Conservation (phyloP, 2,888 invertebrate species). For the Diadegma fenestrale region DNA sequence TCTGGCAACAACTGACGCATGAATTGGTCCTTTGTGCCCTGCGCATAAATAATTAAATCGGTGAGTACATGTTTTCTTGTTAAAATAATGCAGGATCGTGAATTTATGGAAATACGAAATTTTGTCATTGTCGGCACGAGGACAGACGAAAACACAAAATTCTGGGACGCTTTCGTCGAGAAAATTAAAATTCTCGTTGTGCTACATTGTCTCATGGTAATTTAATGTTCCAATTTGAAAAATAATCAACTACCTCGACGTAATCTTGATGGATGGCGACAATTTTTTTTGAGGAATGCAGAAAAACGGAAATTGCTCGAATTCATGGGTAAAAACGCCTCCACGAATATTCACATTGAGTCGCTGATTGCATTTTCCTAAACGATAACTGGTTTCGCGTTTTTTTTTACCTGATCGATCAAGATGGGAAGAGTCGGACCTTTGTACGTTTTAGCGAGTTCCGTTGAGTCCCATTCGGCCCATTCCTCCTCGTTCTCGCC, state of each 20-base stretch:
- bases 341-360: not conserved
- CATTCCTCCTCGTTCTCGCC: conserved; percentile 90
- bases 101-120: too few species aligned
- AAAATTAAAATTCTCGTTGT: too few species aligned
- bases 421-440: conserved; percentile 94
- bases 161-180: too few species aligned
- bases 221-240: too few species aligned
- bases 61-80: too few species aligned
- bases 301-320: not conserved
- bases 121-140: too few species aligned
- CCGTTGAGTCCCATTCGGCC: conserved; percentile 95
- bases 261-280: not conserved
- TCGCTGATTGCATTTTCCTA: not conserved
- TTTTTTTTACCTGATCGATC: conserved; percentile 92
- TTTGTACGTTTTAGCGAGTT: conserved; percentile 92
- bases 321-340: conserved; percentile 28
- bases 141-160: too few species aligned
- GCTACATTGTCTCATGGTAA: too few species aligned
- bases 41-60: conserved; percentile 72
- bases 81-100: too few species aligned
- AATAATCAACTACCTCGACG: not conserved
- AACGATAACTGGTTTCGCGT: conserved; percentile 9
- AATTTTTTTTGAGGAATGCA: not conserved
- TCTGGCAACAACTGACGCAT: conserved; percentile 93
- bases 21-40: conserved; percentile 95